These are phyloP conservation scores for Temnothorax curvispinosus DNA, from an alignment of 1,140 invertebrate genomes.

Conservation along the genomic window DNA sequence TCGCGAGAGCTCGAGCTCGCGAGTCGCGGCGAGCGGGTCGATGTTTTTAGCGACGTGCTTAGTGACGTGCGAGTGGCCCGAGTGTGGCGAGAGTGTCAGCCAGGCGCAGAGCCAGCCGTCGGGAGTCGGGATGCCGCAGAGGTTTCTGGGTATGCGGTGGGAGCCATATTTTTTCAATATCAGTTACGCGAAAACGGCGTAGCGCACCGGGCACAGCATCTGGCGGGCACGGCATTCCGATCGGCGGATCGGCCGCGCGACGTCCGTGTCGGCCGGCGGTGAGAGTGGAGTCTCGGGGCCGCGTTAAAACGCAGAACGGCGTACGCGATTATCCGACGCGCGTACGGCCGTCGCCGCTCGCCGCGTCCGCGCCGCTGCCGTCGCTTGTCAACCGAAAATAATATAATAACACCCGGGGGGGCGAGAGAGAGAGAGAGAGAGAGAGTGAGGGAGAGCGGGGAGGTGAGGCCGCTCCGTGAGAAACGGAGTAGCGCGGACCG, in stretches of 20 bases:
- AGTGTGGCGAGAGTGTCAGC: slow-evolving; percentile 63
- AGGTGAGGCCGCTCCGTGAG: slow-evolving; percentile 37
- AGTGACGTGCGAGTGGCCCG: slow-evolving; percentile 65
- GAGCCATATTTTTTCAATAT: slow-evolving; percentile 84
- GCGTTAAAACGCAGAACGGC: slow-evolving; percentile 26
- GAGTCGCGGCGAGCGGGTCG: slow-evolving; percentile 39
- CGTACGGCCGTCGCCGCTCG: slow-evolving; percentile 26
- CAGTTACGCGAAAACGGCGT: slow-evolving; percentile 82
- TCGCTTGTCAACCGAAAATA: slow-evolving; percentile 16
- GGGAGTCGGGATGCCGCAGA: slow-evolving; percentile 76
- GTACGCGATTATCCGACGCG: slow-evolving; percentile 16
- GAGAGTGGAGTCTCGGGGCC: slow-evolving; percentile 57
- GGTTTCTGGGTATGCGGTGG: slow-evolving; percentile 84
- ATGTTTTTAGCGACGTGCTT: slow-evolving; percentile 74
- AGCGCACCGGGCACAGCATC: slow-evolving; percentile 71
- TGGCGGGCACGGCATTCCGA: slow-evolving; percentile 68
- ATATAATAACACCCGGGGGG: slow-evolving; percentile 43
- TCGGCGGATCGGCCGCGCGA: slow-evolving; percentile 29
- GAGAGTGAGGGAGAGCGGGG: background rate
- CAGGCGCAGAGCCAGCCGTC: slow-evolving; percentile 24
- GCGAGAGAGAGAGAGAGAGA: slow-evolving; percentile 47
- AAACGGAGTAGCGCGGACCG: slow-evolving; percentile 59
- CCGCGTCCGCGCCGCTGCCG: background rate
- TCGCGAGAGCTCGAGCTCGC: background rate
- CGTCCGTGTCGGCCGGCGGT: slow-evolving; percentile 53